A percentile compares a stretch with the other conserved stretches of the same genome.
These are phyloP conservation scores for Oryzias curvinotus DNA, from an alignment of 2,113 vertebrate genomes.

Conservation along the genomic window DNA sequence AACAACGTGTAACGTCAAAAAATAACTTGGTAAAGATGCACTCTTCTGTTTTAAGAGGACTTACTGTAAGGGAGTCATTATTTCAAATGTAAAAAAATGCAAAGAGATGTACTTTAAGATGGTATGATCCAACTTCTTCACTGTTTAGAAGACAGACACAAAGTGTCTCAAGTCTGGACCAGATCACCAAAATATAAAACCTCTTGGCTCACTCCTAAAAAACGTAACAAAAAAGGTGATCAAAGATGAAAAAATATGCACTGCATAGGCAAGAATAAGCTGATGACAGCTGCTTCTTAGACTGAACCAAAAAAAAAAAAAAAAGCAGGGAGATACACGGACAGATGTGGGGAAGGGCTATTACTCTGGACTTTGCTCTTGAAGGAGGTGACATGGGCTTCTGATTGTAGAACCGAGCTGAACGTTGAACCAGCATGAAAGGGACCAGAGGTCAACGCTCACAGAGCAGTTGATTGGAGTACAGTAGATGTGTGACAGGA, in stretches of 20 bases:
- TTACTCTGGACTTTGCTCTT: slow-evolving; percentile 44
- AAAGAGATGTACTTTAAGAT: not conserved
- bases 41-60: not conserved
- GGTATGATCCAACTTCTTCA: slow-evolving; percentile 14
- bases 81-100: not conserved
- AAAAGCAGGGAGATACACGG: slow-evolving; percentile 21
- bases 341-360: slow-evolving; percentile 11
- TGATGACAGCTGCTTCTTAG: slow-evolving; percentile 45
- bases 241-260: slow-evolving; percentile 59
- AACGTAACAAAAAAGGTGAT: slow-evolving; percentile 13
- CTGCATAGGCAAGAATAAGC: slow-evolving; percentile 69
- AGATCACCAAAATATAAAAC: slow-evolving; percentile 36
- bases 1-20: not conserved
- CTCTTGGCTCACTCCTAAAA: slow-evolving; percentile 32
- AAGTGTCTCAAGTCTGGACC: slow-evolving; percentile 20
- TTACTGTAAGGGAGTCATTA: not conserved
- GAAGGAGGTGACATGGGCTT: slow-evolving; percentile 29
- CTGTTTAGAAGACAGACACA: slow-evolving; percentile 18
- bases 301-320: slow-evolving; percentile 24
- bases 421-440: slow-evolving; percentile 55
- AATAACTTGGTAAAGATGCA: not conserved
- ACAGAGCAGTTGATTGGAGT: slow-evolving; percentile 55
- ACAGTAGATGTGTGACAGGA: slow-evolving; percentile 36
- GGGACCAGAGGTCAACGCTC: slow-evolving; percentile 44
- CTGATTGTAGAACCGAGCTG: slow-evolving; percentile 54